A percentile compares a stretch with the other conserved stretches of the same genome.
Evolutionary conservation across 2,888 invertebrate genomes (phyloP).

Genomic region (Lasioglossum lativentre): DNA sequence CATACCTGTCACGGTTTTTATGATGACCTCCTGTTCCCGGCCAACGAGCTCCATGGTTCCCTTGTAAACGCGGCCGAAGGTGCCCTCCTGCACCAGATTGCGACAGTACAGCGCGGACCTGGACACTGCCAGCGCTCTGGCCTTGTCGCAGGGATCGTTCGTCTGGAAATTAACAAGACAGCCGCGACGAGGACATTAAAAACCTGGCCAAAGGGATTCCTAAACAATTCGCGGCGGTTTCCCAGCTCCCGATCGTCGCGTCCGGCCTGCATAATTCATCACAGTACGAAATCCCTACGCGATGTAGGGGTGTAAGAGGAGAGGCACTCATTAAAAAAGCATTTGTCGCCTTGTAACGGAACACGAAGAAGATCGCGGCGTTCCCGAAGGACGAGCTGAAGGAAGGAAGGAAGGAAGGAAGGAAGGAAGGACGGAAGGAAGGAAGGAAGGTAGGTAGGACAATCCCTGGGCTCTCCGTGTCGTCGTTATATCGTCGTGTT

Average conservation of each 20-base stretch:
- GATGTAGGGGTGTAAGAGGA: not conserved
- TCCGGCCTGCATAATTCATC: constrained; percentile 64
- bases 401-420: constrained; percentile 32
- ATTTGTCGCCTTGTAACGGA: constrained; percentile 66
- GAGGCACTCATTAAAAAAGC: constrained; percentile 67
- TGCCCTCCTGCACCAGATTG: constrained; percentile 91
- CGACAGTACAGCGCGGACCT: constrained; percentile 88
- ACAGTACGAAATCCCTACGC: constrained; percentile 39
- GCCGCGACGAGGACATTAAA: constrained; percentile 19
- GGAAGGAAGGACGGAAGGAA: constrained; percentile 31
- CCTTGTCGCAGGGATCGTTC: constrained; percentile 87
- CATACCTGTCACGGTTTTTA: constrained; percentile 94
- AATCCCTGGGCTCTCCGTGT: not conserved
- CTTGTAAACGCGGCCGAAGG: constrained; percentile 94
- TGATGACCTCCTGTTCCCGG: constrained; percentile 90
- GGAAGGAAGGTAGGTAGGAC: constrained; percentile 29
- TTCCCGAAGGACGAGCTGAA: constrained; percentile 41
- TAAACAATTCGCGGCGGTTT: constrained; percentile 30
- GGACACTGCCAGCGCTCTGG: constrained; percentile 87
- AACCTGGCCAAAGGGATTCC: constrained; percentile 16
- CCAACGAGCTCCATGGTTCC: constrained; percentile 89
- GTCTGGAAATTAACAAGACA: constrained; percentile 71
- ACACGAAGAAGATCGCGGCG: constrained; percentile 48
- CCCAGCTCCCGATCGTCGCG: constrained; percentile 11
- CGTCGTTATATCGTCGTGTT: constrained; percentile 54